Percentiles rank a stretch among this genome's conserved stretches.
phyloP scores from a whole-genome alignment of 1,140 invertebrate species.

The Ptiloglossa arizonensis region DNA sequence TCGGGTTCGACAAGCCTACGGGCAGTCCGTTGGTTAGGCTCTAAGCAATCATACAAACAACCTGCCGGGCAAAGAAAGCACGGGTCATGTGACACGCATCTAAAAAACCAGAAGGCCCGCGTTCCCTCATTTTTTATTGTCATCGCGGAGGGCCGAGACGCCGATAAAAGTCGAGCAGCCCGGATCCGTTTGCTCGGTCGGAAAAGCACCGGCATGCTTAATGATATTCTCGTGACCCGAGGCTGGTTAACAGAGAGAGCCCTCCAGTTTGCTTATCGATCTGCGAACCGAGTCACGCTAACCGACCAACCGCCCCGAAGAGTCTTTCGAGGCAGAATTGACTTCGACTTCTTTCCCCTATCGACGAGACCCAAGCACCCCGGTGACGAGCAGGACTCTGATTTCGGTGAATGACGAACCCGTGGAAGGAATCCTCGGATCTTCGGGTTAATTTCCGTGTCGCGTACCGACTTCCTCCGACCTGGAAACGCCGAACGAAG shows the following conservation, averaged over 20 bases:
- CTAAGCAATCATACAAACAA: background rate
- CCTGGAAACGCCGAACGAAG: background rate
- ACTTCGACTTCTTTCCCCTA: slow-evolving; percentile 48
- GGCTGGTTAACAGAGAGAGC: slow-evolving; percentile 64
- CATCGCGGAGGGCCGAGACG: background rate
- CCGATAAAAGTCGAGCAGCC: slow-evolving; percentile 51
- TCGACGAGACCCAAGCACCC: background rate
- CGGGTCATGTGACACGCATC: background rate
- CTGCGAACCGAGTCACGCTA: slow-evolving; percentile 68
- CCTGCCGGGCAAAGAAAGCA: too few species aligned
- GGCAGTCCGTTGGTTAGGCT: background rate
- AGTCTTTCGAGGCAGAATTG: slow-evolving; percentile 40
- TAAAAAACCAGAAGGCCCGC: background rate
- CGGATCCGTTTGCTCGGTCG: slow-evolving; percentile 55
- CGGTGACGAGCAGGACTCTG: background rate
- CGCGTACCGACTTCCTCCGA: background rate
- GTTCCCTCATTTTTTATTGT: slow-evolving; percentile 39
- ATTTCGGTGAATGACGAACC: too few species aligned
- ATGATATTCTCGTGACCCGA: slow-evolving; percentile 69
- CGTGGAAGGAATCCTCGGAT: too few species aligned
- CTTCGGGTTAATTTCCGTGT: background rate
- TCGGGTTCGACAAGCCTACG: background rate
- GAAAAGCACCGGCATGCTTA: slow-evolving; percentile 64
- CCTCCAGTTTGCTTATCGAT: slow-evolving; percentile 65
- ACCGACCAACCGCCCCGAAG: slow-evolving; percentile 53